A percentile compares a stretch with the other conserved stretches of the same genome.
Evolutionary conservation across 2,113 vertebrate genomes (phyloP).

Genomic region (Alouatta palliata): DNA sequence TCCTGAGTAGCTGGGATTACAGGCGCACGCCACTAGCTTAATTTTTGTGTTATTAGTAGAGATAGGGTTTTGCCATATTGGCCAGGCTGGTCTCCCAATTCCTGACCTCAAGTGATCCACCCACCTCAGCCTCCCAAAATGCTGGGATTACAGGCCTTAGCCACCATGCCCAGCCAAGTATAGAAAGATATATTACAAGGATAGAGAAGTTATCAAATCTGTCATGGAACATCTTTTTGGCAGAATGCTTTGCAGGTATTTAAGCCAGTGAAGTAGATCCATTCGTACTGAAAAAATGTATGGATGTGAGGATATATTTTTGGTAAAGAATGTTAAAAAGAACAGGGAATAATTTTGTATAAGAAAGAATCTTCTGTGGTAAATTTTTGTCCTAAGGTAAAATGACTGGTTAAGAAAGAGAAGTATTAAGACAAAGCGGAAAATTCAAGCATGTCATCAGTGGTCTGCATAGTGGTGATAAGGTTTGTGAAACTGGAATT

Average conservation of each 20-base stretch:
- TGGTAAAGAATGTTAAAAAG: background rate
- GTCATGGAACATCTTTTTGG: background rate
- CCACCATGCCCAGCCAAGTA: background rate
- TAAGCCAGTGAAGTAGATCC: background rate
- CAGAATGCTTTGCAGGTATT: conserved; percentile 1
- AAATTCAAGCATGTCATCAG: background rate
- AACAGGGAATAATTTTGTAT: background rate
- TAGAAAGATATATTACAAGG: background rate
- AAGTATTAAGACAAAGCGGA: background rate
- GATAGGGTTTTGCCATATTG: no score
- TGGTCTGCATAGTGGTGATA: background rate
- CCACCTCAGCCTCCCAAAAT: no score
- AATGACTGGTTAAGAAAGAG: background rate
- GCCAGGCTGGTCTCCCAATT: no score
- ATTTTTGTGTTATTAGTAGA: no score
- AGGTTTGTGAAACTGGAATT: background rate
- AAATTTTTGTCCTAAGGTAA: background rate
- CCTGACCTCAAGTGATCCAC: no score
- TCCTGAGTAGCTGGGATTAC: no score
- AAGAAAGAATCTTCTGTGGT: background rate
- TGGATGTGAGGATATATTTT: background rate
- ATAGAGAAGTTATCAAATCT: background rate
- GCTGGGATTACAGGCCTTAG: no score
- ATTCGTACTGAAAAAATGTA: background rate
- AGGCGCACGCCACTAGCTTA: no score